Conservation (phyloP, 2,888 invertebrate species). For the Noctua pronuba region DNA sequence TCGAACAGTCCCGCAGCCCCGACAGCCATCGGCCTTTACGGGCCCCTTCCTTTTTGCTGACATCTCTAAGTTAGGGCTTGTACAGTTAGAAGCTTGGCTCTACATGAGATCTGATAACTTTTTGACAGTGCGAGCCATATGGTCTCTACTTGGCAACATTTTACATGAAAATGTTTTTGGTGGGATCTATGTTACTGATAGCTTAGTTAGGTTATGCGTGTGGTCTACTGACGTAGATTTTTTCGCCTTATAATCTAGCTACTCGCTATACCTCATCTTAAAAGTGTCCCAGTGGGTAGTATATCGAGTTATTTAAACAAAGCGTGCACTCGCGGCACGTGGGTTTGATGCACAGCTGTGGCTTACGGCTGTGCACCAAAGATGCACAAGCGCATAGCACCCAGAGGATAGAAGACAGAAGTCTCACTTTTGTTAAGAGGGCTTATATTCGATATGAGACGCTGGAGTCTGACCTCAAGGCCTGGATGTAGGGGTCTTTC, state of each 20-base stretch:
- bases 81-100: no score
- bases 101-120: no score
- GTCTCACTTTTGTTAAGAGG: background rate
- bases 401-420: background rate
- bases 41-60: no score
- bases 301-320: conserved; percentile 53
- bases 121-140: no score
- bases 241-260: background rate
- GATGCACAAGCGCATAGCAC: conserved; percentile 26
- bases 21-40: no score
- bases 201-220: background rate
- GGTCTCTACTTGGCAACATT: no score
- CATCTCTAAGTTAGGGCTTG: no score
- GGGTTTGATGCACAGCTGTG: conserved; percentile 71
- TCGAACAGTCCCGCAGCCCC: no score
- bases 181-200: background rate
- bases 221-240: background rate
- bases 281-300: conserved; percentile 1
- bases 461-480: background rate
- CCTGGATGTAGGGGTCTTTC: background rate
- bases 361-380: conserved; percentile 56
- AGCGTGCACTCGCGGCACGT: conserved; percentile 69
- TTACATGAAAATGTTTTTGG: no score
- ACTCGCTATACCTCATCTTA: background rate
- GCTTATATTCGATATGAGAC: background rate